Percentiles rank a stretch among this genome's conserved stretches.
These are phyloP conservation scores for Gephyroberyx darwinii DNA, from an alignment of 2,797 vertebrate species.

Conservation along the genomic window DNA sequence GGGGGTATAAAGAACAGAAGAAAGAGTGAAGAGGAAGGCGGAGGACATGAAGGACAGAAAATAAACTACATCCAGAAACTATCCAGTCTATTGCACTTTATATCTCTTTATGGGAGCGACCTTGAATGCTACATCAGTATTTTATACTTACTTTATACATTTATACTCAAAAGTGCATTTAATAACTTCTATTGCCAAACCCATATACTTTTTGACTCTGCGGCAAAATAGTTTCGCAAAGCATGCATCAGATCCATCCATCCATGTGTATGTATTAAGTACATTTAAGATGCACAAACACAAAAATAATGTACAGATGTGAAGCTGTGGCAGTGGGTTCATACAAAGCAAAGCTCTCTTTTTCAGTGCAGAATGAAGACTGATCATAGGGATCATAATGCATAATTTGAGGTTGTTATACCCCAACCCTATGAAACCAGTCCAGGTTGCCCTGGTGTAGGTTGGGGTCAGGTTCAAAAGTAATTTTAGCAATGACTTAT, in stretches of 20 bases:
- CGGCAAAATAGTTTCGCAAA: conserved; percentile 27
- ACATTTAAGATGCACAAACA: conserved; percentile 16
- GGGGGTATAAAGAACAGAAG: background rate
- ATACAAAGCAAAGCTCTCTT: background rate
- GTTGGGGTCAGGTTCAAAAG: no score
- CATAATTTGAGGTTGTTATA: background rate
- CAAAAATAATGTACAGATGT: background rate
- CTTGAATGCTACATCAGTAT: conserved; percentile 48
- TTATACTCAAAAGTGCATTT: conserved; percentile 36
- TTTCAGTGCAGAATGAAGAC: background rate
- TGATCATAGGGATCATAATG: background rate
- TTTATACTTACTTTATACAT: conserved; percentile 21
- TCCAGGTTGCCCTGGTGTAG: no score
- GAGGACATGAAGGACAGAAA: background rate
- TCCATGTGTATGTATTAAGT: conserved; percentile 13
- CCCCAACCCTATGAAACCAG: background rate
- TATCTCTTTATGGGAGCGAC: conserved; percentile 32
- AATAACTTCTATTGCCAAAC: conserved; percentile 28
- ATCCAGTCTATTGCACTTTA: conserved; percentile 8
- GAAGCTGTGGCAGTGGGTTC: background rate
- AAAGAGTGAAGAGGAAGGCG: background rate
- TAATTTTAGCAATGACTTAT: no score
- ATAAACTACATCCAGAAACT: background rate
- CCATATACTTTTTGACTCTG: conserved; percentile 12
- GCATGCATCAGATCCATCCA: conserved; percentile 17